Conservation (phyloP, 2,113 vertebrate species). For the Mus pahari region DNA sequence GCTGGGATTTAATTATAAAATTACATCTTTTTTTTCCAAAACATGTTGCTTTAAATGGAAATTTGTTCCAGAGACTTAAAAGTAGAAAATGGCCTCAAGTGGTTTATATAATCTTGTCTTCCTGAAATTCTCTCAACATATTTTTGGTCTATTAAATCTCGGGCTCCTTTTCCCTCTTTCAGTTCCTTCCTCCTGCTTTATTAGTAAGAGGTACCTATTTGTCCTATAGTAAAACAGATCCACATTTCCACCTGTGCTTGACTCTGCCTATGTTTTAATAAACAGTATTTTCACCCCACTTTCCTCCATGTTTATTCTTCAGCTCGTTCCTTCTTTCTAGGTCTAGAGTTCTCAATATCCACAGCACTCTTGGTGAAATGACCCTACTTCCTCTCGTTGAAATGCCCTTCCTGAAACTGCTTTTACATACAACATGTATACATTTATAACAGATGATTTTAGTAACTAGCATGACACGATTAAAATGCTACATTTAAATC, state of each 20-base stretch:
- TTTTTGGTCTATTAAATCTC: constrained; percentile 31
- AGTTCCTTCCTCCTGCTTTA: constrained; percentile 22
- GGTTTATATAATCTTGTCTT: constrained; percentile 47
- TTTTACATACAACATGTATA: background rate
- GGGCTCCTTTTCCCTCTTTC: background rate
- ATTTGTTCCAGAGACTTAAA: constrained; percentile 16
- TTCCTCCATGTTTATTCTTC: background rate
- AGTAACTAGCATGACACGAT: background rate
- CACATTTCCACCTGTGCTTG: background rate
- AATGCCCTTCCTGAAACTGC: background rate
- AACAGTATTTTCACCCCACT: background rate
- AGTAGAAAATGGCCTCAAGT: background rate
- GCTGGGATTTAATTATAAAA: constrained; percentile 4
- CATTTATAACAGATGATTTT: constrained; percentile 1
- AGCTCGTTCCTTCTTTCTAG: constrained; percentile 21
- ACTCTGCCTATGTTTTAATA: constrained; percentile 23
- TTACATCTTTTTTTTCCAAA: constrained; percentile 44
- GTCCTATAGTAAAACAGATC: constrained; percentile 19
- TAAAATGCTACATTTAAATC: constrained; percentile 38
- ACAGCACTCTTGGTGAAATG: background rate
- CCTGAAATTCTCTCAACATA: constrained; percentile 54
- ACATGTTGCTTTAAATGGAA: constrained; percentile 19
- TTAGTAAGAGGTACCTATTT: background rate
- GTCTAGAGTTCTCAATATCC: constrained; percentile 43
- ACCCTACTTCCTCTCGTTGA: background rate